A percentile compares a stretch with the other conserved stretches of the same genome.
Evolutionary conservation across 2,113 vertebrate genomes (phyloP).

Genomic region (Clarias gariepinus): DNA sequence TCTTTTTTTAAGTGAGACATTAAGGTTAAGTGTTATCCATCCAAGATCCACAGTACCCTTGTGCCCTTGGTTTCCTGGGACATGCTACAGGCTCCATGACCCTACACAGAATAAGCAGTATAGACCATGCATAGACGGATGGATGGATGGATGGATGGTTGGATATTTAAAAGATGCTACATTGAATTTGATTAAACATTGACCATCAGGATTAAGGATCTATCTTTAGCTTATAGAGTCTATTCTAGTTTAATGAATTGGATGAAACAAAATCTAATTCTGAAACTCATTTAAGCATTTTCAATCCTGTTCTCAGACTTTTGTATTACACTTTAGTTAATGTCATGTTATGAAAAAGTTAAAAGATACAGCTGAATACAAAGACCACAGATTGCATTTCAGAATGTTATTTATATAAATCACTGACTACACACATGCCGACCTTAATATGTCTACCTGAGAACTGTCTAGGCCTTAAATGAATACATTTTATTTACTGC

Average conservation of each 20-base stretch:
- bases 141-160: too few species aligned
- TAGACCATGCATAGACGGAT: too few species aligned
- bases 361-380: background rate
- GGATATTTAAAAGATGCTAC: too few species aligned
- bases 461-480: slow-evolving; percentile 7
- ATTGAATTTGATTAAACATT: background rate
- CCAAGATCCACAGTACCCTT: too few species aligned
- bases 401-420: slow-evolving; percentile 23
- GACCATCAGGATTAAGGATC: background rate
- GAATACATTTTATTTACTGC: background rate
- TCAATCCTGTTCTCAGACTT: background rate
- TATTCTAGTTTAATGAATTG: too few species aligned
- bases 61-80: too few species aligned
- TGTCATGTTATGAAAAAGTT: background rate
- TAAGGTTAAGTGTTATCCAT: background rate
- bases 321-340: background rate
- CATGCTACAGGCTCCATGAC: too few species aligned
- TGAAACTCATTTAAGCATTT: background rate
- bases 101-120: too few species aligned
- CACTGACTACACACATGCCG: too few species aligned
- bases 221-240: background rate
- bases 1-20: background rate
- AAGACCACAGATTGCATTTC: slow-evolving; percentile 4
- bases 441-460: too few species aligned
- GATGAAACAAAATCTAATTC: too few species aligned